Evolutionary conservation across 1,140 invertebrate species (phyloP).

Genomic region (Drosophila quadrilineata): DNA sequence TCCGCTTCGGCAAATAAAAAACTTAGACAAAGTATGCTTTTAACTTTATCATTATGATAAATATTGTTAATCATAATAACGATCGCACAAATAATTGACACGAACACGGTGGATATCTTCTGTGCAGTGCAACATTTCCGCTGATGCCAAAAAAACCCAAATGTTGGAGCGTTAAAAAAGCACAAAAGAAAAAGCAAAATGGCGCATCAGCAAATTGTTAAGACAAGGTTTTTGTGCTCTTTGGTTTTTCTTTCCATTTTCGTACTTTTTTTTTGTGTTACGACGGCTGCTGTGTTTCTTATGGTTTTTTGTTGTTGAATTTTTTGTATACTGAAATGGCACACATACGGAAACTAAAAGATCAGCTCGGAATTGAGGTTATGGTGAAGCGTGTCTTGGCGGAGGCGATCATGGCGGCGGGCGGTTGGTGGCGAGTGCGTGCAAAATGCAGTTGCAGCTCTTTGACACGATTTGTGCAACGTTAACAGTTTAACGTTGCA

Average conservation of each 20-base stretch:
- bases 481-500: constrained; percentile 41
- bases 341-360: constrained; percentile 60
- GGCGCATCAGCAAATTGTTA: constrained; percentile 50
- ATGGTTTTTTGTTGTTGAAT: neutral
- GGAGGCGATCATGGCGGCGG: neutral
- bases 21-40: constrained; percentile 26
- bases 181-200: constrained; percentile 19
- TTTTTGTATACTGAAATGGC: constrained; percentile 39
- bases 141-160: constrained; percentile 44
- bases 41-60: too few species aligned
- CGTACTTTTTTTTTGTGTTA: neutral
- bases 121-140: constrained; percentile 61
- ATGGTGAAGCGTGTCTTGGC: neutral
- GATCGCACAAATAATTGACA: neutral
- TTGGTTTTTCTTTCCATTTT: too few species aligned
- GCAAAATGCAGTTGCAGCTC: constrained; percentile 45
- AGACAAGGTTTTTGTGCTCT: constrained; percentile 65
- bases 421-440: constrained; percentile 56
- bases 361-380: neutral
- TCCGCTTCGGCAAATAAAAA: too few species aligned
- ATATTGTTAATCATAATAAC: too few species aligned
- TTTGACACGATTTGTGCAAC: constrained; percentile 54
- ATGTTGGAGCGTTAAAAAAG: too few species aligned
- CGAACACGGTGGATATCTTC: constrained; percentile 28
- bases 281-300: constrained; percentile 38